These are phyloP conservation scores for Ptychoptera contaminata DNA, from an alignment of 2,888 invertebrate genomes.

Conservation along the genomic window DNA sequence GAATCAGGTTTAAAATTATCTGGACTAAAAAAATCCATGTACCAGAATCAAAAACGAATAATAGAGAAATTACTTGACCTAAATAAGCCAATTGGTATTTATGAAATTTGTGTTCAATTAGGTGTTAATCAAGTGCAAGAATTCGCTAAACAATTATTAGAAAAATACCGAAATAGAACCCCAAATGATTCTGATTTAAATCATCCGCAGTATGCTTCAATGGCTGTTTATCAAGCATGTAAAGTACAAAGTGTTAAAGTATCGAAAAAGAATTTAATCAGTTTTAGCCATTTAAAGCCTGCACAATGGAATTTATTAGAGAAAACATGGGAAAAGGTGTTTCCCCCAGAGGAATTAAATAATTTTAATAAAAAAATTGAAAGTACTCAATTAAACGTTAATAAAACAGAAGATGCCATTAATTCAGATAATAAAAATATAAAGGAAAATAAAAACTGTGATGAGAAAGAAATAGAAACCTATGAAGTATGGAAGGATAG, in stretches of 20 bases:
- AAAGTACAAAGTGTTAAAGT: conserved; percentile 42
- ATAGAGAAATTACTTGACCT: conserved; percentile 44
- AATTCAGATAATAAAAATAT: too few relatives aligned
- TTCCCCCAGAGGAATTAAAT: not conserved
- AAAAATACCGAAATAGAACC: conserved; percentile 30
- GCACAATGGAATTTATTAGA: conserved; percentile 44
- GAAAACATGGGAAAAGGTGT: conserved; percentile 36
- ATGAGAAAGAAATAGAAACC: too few relatives aligned
- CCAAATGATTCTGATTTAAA: conserved; percentile 32
- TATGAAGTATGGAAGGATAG: too few relatives aligned
- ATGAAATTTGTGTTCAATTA: conserved; percentile 40
- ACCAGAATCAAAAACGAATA: conserved; percentile 38
- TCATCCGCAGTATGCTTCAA: conserved; percentile 47
- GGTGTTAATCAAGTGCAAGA: conserved; percentile 32
- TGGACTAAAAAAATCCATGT: conserved; percentile 37
- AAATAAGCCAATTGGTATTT: conserved; percentile 35
- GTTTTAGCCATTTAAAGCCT: conserved; percentile 40
- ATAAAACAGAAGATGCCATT: too few relatives aligned
- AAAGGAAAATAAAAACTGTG: too few relatives aligned
- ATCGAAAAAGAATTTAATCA: conserved; percentile 37
- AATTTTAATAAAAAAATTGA: too few relatives aligned
- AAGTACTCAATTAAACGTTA: too few relatives aligned
- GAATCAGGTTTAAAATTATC: conserved; percentile 41
- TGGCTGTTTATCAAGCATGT: conserved; percentile 47
- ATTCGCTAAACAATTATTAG: conserved; percentile 37